A percentile compares a stretch with the other conserved stretches of the same genome.
Conservation (phyloP, 2,113 vertebrate species). For the Apus apus region DNA sequence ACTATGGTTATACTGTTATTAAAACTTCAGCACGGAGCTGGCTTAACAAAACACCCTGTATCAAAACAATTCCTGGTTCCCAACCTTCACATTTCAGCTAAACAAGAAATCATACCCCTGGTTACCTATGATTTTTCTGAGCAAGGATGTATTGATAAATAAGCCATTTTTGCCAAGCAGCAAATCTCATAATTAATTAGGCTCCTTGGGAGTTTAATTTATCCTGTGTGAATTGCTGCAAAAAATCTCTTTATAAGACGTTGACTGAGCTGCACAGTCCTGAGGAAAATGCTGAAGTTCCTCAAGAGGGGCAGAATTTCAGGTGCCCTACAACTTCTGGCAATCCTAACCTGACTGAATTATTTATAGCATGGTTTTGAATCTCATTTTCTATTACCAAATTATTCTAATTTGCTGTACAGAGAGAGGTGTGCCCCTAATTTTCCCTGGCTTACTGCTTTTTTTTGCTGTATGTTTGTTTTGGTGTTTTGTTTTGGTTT, state of each 20-base stretch:
- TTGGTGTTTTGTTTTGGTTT: no score
- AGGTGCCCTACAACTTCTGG: not conserved
- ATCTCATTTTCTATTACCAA: not conserved
- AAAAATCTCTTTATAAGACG: not conserved
- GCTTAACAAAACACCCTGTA: not conserved
- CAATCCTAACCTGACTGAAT: not conserved
- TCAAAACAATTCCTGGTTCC: not conserved
- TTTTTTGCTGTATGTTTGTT: no score
- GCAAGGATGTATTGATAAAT: not conserved
- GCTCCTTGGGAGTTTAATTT: not conserved
- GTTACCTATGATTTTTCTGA: not conserved
- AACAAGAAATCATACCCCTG: not conserved
- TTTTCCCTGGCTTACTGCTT: not conserved
- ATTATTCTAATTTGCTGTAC: not conserved
- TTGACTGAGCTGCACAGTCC: rapidly evolving
- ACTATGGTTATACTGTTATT: constrained; percentile 10
- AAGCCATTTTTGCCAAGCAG: not conserved
- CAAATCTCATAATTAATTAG: constrained; percentile 14
- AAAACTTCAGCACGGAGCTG: not conserved
- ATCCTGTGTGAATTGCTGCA: not conserved
- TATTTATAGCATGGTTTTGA: not conserved
- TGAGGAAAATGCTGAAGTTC: not conserved
- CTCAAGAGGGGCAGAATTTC: not conserved
- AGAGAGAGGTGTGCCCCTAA: not conserved
- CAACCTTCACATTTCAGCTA: not conserved